Conservation (phyloP, 2,113 vertebrate genomes). For the Gambusia holbrooki region DNA sequence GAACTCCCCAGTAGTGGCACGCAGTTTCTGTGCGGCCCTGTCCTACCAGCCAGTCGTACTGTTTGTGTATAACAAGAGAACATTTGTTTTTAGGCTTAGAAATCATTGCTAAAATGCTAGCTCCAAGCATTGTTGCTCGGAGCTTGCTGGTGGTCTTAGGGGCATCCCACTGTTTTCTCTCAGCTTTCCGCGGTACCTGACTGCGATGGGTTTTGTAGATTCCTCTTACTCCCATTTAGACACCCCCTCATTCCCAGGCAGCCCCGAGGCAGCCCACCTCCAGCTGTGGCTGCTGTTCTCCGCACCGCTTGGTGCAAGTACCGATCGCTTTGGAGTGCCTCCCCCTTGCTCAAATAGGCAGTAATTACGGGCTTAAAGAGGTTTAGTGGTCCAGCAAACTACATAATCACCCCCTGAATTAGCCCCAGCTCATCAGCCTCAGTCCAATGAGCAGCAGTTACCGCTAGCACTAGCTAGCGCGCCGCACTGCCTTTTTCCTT, state of each 20-base stretch:
- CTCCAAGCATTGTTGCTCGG: constrained; percentile 46
- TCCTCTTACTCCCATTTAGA: constrained; percentile 88
- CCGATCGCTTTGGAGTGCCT: constrained; percentile 98
- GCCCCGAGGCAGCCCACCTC: constrained; percentile 93
- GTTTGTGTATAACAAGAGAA: constrained; percentile 47
- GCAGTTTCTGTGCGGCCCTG: constrained; percentile 42
- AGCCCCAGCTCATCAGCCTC: constrained; percentile 98
- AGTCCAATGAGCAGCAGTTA: constrained; percentile 94
- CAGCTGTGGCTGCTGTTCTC: constrained; percentile 92
- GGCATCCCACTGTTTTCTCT: constrained; percentile 57
- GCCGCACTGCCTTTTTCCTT: constrained; percentile 79
- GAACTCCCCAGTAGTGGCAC: constrained; percentile 29
- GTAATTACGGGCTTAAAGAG: constrained; percentile 99
- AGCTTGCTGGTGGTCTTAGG: constrained; percentile 47
- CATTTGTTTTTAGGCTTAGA: constrained; percentile 51
- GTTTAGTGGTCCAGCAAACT: constrained; percentile 99
- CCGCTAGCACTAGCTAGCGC: constrained; percentile 84
- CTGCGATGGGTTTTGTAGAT: constrained; percentile 79
- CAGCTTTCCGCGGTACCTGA: constrained; percentile 70
- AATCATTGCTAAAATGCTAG: constrained; percentile 42
- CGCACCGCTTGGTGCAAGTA: constrained; percentile 82
- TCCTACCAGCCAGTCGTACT: constrained; percentile 2
- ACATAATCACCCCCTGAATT: constrained; percentile 99
- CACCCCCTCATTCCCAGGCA: constrained; percentile 78
- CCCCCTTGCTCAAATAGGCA: constrained; percentile 98